phyloP scores from a whole-genome alignment of 2,113 vertebrate species.

The Hystrix cristata region DNA sequence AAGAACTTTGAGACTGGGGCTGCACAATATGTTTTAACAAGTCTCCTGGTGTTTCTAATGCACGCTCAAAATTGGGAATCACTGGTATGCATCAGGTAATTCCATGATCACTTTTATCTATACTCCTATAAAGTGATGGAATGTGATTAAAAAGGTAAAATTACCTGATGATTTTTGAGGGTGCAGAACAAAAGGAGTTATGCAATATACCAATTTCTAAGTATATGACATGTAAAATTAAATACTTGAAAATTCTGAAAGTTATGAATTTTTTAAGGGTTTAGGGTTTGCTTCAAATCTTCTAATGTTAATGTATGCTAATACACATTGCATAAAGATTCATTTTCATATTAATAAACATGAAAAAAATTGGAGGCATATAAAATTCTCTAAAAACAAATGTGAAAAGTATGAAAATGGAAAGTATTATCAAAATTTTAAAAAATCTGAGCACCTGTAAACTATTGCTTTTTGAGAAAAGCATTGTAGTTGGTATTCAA shows the following conservation, averaged over 20 bases:
- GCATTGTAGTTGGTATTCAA: not conserved
- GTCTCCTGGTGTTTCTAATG: not conserved
- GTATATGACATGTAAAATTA: not conserved
- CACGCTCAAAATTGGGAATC: not conserved
- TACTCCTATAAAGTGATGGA: not conserved
- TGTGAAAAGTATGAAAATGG: not conserved
- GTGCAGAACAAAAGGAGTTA: not conserved
- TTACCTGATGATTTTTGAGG: not conserved
- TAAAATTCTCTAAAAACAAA: slow-evolving; percentile 5
- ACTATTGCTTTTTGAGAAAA: not conserved
- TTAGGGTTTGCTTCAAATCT: not conserved
- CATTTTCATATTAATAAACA: not conserved
- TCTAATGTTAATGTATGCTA: not conserved
- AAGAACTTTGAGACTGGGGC: not conserved
- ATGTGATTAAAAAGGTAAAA: not conserved
- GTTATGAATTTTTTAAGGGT: not conserved
- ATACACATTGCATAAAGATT: not conserved
- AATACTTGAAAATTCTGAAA: not conserved
- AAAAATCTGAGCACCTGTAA: not conserved
- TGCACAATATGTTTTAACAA: not conserved
- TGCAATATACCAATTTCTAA: not conserved
- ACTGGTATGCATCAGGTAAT: not conserved
- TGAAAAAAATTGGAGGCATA: not conserved
- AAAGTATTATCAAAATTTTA: not conserved
- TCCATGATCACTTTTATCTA: not conserved